Evolutionary conservation across 2,113 vertebrate species (phyloP), one percentile per base, ranked within the genome.

Genomic region (Percopsis transmontana): DNA sequence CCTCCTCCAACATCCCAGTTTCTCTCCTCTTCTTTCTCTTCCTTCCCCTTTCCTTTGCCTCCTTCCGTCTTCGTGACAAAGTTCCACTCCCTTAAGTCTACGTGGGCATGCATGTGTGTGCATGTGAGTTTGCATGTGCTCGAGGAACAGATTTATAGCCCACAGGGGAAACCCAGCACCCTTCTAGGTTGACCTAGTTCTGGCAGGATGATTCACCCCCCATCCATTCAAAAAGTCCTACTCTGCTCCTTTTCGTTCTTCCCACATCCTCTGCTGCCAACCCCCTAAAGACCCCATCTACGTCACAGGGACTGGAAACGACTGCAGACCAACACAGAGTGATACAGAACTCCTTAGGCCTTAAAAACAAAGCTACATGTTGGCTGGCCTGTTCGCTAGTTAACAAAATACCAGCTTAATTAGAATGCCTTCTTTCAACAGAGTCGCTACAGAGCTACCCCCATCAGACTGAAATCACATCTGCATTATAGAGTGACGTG

Each of bases 121-220:
- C 18, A 48, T 44, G 65, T 27, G 55, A n/a, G 60, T 47, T 0
- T 62, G 66, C 12, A 14, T 14, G 21, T 54, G 52, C 23, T 44
- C 50, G 56, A 44, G 44, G 57, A 70, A 67, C 50, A 68, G 67
- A 83, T 76, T 85, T 79, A 70, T 68, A 85, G 85, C 90, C 77
- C 38, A 58, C 63, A 21, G 62, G 86, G 85, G 80, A 77, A 80
- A 79, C 72, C 62, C 78, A 79, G 88, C 85, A 87, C 78, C 86
- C 84, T 85, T 56, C 63, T 62, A 77, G 74, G 68, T 39, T 89
- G 90, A 90, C 90, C 89, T 90, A 91, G 67, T 88, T 91, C 78
- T 75, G 70, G 74, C 76, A 84, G 68, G 77, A 71, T 82, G 85
- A 87, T 83, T 90, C 87, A 84, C 80, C 88, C n/a, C 83, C 69